A percentile compares a stretch with the other conserved stretches of the same genome.
These are phyloP conservation scores for Amphilophus citrinellus DNA, from an alignment of 2,113 vertebrate genomes.

Conservation along the genomic window DNA sequence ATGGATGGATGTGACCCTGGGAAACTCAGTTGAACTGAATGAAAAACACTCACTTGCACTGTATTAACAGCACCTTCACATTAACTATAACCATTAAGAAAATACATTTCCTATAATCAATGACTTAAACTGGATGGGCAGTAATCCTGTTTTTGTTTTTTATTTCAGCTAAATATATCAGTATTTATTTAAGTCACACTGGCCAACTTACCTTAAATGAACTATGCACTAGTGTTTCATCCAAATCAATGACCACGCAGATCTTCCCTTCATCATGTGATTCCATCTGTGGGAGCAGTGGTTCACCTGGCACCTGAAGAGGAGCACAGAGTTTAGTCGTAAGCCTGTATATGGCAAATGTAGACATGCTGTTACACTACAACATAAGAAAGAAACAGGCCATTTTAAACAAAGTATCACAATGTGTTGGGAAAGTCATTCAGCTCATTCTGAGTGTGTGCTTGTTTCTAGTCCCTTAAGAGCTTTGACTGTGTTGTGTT, in stretches of 20 bases:
- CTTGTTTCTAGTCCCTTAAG: conserved; percentile 14
- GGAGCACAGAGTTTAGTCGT: conserved; percentile 1
- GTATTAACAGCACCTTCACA: neutral
- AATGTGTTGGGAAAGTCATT: neutral
- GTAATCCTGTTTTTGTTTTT: neutral
- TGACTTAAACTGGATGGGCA: neutral
- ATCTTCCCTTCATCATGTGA: conserved; percentile 81
- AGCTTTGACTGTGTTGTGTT: conserved; percentile 36
- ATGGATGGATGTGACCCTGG: too few relatives aligned
- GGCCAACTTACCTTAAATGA: conserved; percentile 83
- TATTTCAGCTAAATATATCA: neutral
- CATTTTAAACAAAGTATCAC: neutral
- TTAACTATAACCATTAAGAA: neutral
- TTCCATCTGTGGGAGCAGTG: conserved; percentile 78
- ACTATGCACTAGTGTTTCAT: conserved; percentile 87
- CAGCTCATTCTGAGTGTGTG: conserved; percentile 4
- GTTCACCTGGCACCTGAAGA: conserved; percentile 72
- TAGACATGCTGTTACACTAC: neutral
- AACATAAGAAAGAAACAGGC: neutral
- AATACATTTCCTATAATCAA: neutral
- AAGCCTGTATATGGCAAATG: neutral
- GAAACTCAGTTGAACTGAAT: too few relatives aligned
- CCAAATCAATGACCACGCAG: conserved; percentile 86
- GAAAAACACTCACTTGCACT: too few relatives aligned
- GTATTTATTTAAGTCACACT: too few relatives aligned